phyloP scores from a whole-genome alignment of 2,797 vertebrate species.

The Peromyscus attwateri region DNA sequence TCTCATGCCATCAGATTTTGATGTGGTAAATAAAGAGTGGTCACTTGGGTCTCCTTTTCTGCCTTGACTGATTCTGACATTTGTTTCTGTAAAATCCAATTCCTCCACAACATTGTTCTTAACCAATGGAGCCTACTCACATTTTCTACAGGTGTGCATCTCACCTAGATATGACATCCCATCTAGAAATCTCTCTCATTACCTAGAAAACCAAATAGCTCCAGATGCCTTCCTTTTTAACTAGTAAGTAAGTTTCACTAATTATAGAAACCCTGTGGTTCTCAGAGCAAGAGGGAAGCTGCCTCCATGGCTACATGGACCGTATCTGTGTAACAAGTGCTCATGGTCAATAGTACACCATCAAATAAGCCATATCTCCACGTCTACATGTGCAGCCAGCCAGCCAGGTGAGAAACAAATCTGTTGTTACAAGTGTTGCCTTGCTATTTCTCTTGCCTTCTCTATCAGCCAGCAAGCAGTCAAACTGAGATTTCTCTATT shows the following conservation, averaged over 20 bases:
- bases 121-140: neutral
- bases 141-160: neutral
- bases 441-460: neutral
- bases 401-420: neutral
- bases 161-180: neutral
- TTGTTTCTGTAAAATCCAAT: constrained; percentile 11
- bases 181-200: neutral
- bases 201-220: neutral
- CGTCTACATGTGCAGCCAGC: neutral
- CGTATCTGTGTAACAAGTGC: neutral
- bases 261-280: neutral
- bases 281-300: neutral
- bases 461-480: neutral
- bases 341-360: neutral
- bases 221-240: neutral
- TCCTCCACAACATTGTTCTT: neutral
- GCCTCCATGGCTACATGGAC: neutral
- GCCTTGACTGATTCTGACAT: neutral
- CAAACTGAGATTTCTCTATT: neutral
- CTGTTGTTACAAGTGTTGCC: neutral
- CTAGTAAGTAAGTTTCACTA: neutral
- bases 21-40: neutral
- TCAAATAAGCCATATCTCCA: neutral
- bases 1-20: neutral
- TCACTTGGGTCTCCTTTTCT: neutral